Evolutionary conservation across 2,113 vertebrate genomes (phyloP).

Genomic region (Anguilla rostrata): DNA sequence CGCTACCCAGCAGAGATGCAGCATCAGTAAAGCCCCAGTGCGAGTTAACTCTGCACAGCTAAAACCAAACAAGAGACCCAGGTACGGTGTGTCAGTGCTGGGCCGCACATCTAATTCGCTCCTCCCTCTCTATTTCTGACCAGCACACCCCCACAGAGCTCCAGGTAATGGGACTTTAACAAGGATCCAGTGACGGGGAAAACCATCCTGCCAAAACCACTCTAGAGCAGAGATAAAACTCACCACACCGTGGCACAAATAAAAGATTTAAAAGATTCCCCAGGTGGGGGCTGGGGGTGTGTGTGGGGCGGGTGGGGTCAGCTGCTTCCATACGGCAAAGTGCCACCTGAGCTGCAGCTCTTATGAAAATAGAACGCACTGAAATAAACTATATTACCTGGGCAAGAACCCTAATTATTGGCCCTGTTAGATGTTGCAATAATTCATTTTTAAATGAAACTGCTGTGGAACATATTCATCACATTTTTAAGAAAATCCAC

Average conservation of each 20-base stretch:
- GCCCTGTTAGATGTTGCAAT: no score
- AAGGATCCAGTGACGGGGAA: not conserved
- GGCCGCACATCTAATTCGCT: not conserved
- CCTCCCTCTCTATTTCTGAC: not conserved
- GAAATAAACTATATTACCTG: not conserved
- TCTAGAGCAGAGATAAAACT: not conserved
- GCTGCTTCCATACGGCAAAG: not conserved
- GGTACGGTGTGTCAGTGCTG: not conserved
- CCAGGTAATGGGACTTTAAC: slow-evolving; percentile 5
- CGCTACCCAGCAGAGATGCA: no score
- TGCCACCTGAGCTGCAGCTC: not conserved
- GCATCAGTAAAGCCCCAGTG: no score
- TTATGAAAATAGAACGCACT: no score
- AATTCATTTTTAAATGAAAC: no score
- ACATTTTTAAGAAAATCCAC: no score
- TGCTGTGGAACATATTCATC: no score
- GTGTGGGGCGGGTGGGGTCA: no score
- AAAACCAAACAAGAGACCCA: no score
- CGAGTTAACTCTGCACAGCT: no score
- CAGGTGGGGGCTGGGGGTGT: not conserved
- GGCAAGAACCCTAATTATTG: no score
- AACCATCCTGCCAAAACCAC: not conserved
- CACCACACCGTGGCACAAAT: not conserved
- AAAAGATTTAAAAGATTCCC: not conserved
- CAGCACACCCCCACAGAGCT: not conserved